Evolutionary conservation across 1,140 invertebrate genomes (phyloP).

Genomic region (Aphelenchoides avenae): DNA sequence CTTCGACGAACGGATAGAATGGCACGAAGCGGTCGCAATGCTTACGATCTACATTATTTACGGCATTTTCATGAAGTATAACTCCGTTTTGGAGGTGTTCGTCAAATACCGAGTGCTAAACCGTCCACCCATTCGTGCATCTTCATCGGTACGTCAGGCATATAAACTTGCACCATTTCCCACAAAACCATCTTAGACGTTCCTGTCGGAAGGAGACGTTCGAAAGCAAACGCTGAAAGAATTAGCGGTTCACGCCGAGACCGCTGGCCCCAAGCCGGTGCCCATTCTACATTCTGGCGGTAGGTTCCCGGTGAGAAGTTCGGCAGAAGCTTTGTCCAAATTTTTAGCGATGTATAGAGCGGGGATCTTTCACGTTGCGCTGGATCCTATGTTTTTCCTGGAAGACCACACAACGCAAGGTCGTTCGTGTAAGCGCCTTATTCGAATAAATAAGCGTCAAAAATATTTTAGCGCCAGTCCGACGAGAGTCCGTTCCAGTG

Average conservation of each 20-base stretch:
- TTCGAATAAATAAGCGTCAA: not conserved
- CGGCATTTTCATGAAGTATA: conserved; percentile 51
- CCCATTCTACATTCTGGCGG: conserved; percentile 63
- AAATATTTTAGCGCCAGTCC: conserved; percentile 3
- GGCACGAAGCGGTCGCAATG: conserved; percentile 59
- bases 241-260: not conserved
- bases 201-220: not conserved
- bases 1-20: conserved; percentile 59
- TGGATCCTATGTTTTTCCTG: not conserved
- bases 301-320: too few species aligned
- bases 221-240: not conserved
- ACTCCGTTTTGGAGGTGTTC: conserved; percentile 34
- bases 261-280: conserved; percentile 49
- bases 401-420: not conserved
- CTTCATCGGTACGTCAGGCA: not conserved
- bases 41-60: conserved; percentile 47
- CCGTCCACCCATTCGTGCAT: not conserved
- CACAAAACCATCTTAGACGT: not conserved
- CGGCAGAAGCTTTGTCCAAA: too few species aligned
- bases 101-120: conserved; percentile 25
- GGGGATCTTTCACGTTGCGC: conserved; percentile 76
- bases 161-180: not conserved
- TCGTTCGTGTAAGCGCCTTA: not conserved
- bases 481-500: not conserved
- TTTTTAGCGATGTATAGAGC: conserved; percentile 69